Base-by-base conservation (phyloP, 2,888 invertebrate species). In the Eilema griseolum region DNA sequence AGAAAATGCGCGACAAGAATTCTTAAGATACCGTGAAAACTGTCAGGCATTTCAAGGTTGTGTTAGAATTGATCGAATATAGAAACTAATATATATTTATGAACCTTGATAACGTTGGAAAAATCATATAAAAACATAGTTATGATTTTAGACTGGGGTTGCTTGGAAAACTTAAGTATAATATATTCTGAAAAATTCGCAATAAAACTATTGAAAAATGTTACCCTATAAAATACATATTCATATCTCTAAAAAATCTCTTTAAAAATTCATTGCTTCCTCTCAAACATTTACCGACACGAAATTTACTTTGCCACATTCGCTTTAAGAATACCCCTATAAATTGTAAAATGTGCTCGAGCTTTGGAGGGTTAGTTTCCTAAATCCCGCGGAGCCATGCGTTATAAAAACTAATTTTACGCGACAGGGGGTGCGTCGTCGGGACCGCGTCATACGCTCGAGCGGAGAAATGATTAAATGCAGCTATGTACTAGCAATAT, bases 401-500 rank as follows among this genome's bases (percentile, higher is more conserved):
- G 74, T 73, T 74, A 74, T 83, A 82, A 77, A 79, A 83, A 78
- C 76, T 83, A 84, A 83, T 83, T 82, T 84, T 76, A 76, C 76
- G 74, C 77, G 72, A 66, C 23, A 59, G 70, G 74, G 64, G 52
- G 23, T 23, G 31, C 31, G 70, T 62, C 70, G 70, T 70, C 23
- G 72, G 33, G 62, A 73, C 63, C 71, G 65, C 66, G 72, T 77
- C 82, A 72, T 79, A 74, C 72, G 73, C 73, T 65, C 23, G 52
- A 56, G 64, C 52, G 10, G 64, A 10, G 2, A 65, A 65, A 31
- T n/a, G 4, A 52, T 31, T 31, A 31, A 31, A 11, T 56, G 23
- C 52, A 56, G 10, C 52, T 3, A 46, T 28, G 1, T 52, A 12
- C 28, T 28, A n/a, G 12, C 8, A 31, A 14, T 5, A 46, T 63